phyloP scores from a whole-genome alignment of 2,888 invertebrate species.

The Villa cingulata region DNA sequence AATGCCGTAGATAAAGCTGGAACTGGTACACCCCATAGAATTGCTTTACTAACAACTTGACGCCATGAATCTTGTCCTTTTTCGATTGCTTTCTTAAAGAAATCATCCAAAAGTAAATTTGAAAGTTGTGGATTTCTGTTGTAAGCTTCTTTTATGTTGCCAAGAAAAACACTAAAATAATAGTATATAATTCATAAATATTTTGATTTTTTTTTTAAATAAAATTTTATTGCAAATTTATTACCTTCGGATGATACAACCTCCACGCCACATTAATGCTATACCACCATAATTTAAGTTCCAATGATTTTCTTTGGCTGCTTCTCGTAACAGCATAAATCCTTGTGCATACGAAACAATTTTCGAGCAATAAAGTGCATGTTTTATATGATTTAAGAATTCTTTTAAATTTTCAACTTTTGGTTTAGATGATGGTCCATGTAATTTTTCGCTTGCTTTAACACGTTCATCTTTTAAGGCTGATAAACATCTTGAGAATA shows the following conservation, averaged over 20 bases:
- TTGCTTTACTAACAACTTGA: constrained; percentile 58
- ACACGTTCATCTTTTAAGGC: constrained; percentile 81
- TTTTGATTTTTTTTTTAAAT: constrained; percentile 27
- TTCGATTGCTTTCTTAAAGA: constrained; percentile 75
- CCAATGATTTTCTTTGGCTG: constrained; percentile 85
- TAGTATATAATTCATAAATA: not conserved
- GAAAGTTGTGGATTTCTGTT: constrained; percentile 72
- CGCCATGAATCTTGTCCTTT: constrained; percentile 75
- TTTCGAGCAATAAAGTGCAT: constrained; percentile 94
- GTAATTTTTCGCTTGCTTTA: constrained; percentile 61
- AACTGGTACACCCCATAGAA: constrained; percentile 75
- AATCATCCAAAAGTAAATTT: constrained; percentile 83
- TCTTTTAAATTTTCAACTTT: constrained; percentile 59
- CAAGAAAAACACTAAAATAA: constrained; percentile 58
- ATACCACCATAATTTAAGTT: constrained; percentile 94
- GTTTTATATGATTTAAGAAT: constrained; percentile 70
- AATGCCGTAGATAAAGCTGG: constrained; percentile 89
- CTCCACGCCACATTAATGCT: constrained; percentile 98
- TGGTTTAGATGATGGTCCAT: constrained; percentile 47
- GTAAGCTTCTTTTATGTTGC: constrained; percentile 86
- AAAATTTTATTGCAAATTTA: constrained; percentile 33
- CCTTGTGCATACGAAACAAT: constrained; percentile 98
- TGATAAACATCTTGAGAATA: constrained; percentile 91
- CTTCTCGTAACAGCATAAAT: constrained; percentile 87
- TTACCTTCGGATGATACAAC: constrained; percentile 94